A percentile compares a stretch with the other conserved stretches of the same genome.
Evolutionary conservation across 1,140 invertebrate genomes (phyloP).

Genomic region (Tenebrio molitor): DNA sequence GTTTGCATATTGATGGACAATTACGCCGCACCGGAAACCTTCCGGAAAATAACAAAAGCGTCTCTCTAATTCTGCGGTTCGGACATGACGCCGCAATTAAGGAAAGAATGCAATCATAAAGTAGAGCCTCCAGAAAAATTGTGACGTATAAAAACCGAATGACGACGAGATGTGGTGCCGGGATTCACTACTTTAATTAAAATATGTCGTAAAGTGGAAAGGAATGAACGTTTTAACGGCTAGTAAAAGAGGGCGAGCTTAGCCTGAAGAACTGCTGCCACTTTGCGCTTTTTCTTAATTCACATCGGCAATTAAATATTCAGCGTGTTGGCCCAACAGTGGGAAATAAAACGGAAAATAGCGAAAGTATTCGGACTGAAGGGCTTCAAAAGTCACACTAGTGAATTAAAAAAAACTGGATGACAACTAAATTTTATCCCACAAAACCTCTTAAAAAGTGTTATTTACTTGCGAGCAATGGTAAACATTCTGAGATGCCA

Average conservation of each 20-base stretch:
- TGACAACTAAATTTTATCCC: too few relatives aligned
- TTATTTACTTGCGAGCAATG: too few relatives aligned
- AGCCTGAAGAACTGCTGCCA: too few relatives aligned
- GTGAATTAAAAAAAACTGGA: too few relatives aligned
- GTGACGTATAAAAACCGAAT: slow-evolving; percentile 11
- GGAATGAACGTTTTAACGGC: slow-evolving; percentile 5
- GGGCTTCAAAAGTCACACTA: too few relatives aligned
- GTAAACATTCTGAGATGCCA: too few relatives aligned
- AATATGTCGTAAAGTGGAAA: slow-evolving; percentile 7
- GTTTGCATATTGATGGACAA: slow-evolving; percentile 22
- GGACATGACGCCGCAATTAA: slow-evolving; percentile 3
- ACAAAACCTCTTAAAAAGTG: too few relatives aligned
- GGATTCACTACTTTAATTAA: slow-evolving; percentile 17
- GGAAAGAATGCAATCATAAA: slow-evolving; percentile 9
- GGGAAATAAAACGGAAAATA: too few relatives aligned
- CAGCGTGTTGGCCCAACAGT: too few relatives aligned
- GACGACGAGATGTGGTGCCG: background rate
- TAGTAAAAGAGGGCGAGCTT: background rate
- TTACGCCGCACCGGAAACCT: background rate
- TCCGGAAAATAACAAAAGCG: background rate
- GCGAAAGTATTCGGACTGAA: too few relatives aligned
- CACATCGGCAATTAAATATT: too few relatives aligned
- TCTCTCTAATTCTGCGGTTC: background rate
- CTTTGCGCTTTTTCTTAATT: too few relatives aligned
- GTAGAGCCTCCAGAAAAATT: background rate